These are phyloP conservation scores for Emydocephalus ijimae DNA, from an alignment of 2,113 vertebrate genomes.

Conservation along the genomic window DNA sequence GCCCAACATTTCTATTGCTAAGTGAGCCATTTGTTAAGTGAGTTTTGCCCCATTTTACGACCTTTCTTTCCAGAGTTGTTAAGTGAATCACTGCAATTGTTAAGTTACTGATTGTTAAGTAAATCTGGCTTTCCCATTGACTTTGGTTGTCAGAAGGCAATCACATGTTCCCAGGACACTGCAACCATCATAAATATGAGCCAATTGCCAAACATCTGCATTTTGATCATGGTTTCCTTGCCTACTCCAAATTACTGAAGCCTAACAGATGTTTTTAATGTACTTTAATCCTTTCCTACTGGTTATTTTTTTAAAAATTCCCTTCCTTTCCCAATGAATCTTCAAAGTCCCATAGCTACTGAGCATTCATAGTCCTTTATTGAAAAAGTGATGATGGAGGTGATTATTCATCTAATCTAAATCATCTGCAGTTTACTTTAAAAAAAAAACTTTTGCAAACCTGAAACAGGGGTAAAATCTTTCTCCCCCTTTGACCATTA, in stretches of 20 bases:
- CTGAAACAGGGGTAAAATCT: neutral
- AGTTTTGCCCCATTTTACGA: too few species aligned
- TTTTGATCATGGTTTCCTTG: neutral
- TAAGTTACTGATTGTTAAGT: too few species aligned
- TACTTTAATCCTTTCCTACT: neutral
- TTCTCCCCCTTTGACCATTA: neutral
- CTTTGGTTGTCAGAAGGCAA: neutral
- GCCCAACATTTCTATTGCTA: too few species aligned
- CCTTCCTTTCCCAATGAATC: neutral
- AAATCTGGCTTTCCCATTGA: too few species aligned
- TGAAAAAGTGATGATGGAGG: neutral
- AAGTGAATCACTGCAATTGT: too few species aligned
- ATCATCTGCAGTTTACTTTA: neutral
- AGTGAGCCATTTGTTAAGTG: too few species aligned
- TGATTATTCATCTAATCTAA: neutral
- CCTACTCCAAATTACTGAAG: neutral
- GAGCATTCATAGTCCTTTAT: neutral
- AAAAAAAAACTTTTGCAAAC: neutral
- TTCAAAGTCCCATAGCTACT: neutral
- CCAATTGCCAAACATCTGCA: neutral
- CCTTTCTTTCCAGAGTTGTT: too few species aligned
- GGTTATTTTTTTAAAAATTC: neutral
- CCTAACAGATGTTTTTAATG: neutral
- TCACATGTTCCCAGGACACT: too few species aligned
- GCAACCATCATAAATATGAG: neutral